These are phyloP conservation scores for Danio aesculapii DNA, from an alignment of 2,797 vertebrate genomes.

Conservation along the genomic window DNA sequence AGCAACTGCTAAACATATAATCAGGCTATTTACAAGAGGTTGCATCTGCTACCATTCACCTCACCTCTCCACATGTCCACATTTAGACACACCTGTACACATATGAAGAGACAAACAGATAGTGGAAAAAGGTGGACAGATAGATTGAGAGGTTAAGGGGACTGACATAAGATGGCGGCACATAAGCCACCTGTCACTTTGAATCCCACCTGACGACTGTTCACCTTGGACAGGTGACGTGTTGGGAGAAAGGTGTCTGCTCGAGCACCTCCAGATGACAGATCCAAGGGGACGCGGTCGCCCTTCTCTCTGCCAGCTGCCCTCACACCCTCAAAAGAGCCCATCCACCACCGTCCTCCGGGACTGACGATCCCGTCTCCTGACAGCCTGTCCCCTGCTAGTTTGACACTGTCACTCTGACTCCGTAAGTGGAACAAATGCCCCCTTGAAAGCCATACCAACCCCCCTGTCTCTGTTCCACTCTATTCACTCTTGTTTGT, in stretches of 20 bases:
- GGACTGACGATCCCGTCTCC: conserved; percentile 60
- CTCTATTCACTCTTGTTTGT: conserved; percentile 60
- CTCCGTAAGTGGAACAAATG: conserved; percentile 60
- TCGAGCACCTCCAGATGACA: conserved; percentile 75
- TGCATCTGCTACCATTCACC: conserved; percentile 34
- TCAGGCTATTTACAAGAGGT: conserved; percentile 14
- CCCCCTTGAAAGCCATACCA: conserved; percentile 54
- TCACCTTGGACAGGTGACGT: conserved; percentile 76
- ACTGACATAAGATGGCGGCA: conserved; percentile 60
- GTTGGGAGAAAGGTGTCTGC: conserved; percentile 68
- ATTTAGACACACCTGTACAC: conserved; percentile 42
- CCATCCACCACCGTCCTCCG: conserved; percentile 64
- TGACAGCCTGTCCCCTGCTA: conserved; percentile 58
- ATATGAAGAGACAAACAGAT: conserved; percentile 41
- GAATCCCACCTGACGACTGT: conserved; percentile 58
- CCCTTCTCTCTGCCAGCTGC: conserved; percentile 80
- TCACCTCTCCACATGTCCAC: conserved; percentile 26
- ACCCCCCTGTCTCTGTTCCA: conserved; percentile 49
- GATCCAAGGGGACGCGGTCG: conserved; percentile 78
- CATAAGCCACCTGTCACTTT: conserved; percentile 78
- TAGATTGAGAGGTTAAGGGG: conserved; percentile 46
- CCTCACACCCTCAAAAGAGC: conserved; percentile 57
- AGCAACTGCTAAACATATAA: conserved; percentile 12
- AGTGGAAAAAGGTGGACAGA: conserved; percentile 45
- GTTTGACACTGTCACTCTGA: conserved; percentile 58